Conservation (phyloP, 2,888 invertebrate genomes). For the Rhagium mordax region DNA sequence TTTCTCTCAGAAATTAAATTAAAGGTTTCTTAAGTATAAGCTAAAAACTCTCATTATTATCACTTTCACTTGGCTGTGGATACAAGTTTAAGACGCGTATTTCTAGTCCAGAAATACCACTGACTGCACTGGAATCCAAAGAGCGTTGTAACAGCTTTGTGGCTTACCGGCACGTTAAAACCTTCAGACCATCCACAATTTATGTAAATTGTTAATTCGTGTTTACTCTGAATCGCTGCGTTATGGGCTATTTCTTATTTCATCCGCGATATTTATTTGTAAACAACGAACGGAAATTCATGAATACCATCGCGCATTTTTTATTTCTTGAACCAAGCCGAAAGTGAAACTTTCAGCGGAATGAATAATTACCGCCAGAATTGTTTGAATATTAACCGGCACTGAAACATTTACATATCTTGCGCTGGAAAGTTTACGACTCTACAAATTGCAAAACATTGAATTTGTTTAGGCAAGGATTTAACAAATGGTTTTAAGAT, state of each 20-base stretch:
- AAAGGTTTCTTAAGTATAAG: too few relatives aligned
- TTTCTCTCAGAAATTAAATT: too few relatives aligned
- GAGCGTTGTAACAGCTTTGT: slow-evolving; percentile 2
- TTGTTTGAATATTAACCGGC: background rate
- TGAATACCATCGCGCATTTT: background rate
- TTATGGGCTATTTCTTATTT: slow-evolving; percentile 3
- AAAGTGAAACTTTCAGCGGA: background rate
- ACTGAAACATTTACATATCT: background rate
- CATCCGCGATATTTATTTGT: background rate
- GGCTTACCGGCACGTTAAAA: background rate
- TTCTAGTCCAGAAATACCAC: background rate
- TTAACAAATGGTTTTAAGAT: too few relatives aligned
- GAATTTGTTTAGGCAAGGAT: too few relatives aligned
- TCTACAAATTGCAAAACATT: background rate
- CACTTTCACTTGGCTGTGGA: too few relatives aligned
- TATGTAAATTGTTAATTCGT: slow-evolving; percentile 19
- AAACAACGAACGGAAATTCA: background rate
- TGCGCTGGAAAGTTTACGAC: background rate
- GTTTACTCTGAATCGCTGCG: background rate
- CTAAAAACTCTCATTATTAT: too few relatives aligned
- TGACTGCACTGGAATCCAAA: background rate
- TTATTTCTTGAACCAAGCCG: background rate
- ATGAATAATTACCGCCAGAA: background rate
- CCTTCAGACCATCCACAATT: slow-evolving; percentile 24
- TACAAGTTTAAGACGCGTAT: too few relatives aligned